Conservation (phyloP, 2,888 invertebrate species). For the Hirtodrosophila histrioides region DNA sequence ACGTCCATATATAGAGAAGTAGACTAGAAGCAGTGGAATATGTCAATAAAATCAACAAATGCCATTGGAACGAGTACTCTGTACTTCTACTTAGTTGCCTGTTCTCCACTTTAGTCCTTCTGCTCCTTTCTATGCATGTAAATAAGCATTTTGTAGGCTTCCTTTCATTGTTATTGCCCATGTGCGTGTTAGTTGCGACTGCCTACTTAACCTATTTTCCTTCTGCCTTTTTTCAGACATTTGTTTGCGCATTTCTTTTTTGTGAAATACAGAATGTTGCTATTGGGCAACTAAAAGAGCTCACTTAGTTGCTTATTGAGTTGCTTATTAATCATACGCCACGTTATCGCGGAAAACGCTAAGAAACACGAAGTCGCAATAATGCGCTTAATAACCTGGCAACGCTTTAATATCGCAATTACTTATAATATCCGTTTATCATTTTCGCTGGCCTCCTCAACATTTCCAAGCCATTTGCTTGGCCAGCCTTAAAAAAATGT, state of each 20-base stretch:
- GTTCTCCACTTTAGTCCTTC: conserved; percentile 9
- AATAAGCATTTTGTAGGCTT: conserved; percentile 60
- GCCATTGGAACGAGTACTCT: conserved; percentile 47
- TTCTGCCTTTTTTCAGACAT: conserved; percentile 10
- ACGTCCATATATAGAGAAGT: conserved; percentile 25
- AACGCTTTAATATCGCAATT: conserved; percentile 35
- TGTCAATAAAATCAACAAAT: conserved; percentile 79
- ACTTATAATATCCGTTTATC: conserved; percentile 10
- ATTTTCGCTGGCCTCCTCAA: conserved; percentile 4
- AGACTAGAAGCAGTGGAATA: conserved; percentile 48
- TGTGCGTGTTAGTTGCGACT: conserved; percentile 34
- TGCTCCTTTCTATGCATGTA: conserved; percentile 42
- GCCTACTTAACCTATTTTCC: conserved; percentile 22
- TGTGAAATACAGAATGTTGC: background rate
- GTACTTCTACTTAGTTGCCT: conserved; percentile 16
- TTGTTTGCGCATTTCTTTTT: conserved; percentile 8
- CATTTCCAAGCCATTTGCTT: conserved; percentile 20
- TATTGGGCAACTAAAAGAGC: conserved; percentile 8
- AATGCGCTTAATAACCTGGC: conserved; percentile 56
- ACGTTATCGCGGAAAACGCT: conserved; percentile 7
- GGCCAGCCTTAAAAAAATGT: conserved; percentile 15
- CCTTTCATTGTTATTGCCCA: conserved; percentile 62
- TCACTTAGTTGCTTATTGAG: conserved; percentile 8
- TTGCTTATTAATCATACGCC: conserved; percentile 55
- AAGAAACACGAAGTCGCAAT: conserved; percentile 11